Evolutionary conservation across 2,113 vertebrate species (phyloP), one percentile per base, ranked within the genome.

Genomic region (Pica pica): DNA sequence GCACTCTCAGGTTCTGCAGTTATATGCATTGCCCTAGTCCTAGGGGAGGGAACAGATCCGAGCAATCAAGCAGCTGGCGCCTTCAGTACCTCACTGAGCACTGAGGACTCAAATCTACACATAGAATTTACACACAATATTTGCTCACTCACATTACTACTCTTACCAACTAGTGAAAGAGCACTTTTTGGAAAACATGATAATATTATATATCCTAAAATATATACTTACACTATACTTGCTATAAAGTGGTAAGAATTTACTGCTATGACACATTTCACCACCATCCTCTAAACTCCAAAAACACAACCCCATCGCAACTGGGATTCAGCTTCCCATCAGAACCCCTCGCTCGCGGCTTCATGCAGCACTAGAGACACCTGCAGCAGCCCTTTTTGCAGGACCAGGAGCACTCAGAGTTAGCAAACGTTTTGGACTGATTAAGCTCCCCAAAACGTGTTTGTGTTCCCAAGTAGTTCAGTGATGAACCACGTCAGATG

Each of bases 231-330:
- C 5, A 30, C 55, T 24, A 60, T 30, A 50, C 41, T 83, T 69
- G 35, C 33, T 17, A 21, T 30, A 15, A 21, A 71, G 63, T 2
- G 5, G 39, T 15, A 46, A 13, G 27, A 33, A 50, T 20, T 35
- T 50, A 28, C 24, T 1, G 3, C 47, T 26, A 16, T 18, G 49
- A 30, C 14, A 28, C 14, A 30, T 41, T 71, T 57, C 17, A 71
- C 19, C 23, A 16, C 30, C 23, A 18, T 20, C 26, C 31, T 60
- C 68, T n/a, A 23, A 83, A 28, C 7, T 13, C 28, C 2, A 1
- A 11, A 7, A 52, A 24, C 0, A 28, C 0, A 74, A 20, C 9
- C 18, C 13, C 41, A 16, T 30, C 44, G 5, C 21, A 8, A 8
- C 28, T 9, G 21, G 42, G 33, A 35, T 13, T 22, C 31, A 57